A percentile compares a stretch with the other conserved stretches of the same genome.
Conservation (phyloP, 2,797 vertebrate genomes). For the Sebastiscus tertius region DNA sequence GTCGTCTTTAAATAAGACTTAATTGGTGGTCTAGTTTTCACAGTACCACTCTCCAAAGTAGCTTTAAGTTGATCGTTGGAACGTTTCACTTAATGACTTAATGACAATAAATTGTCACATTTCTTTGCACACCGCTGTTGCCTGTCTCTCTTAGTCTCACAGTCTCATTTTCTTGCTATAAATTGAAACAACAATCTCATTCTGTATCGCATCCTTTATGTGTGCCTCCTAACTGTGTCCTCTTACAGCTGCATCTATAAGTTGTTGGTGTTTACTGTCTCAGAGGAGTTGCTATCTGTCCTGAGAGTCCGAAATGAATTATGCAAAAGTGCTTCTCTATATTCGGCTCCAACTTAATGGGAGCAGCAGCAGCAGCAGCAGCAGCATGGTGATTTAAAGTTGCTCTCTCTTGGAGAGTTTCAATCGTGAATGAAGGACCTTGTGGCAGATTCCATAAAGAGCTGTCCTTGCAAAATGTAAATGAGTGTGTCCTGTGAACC, state of each 20-base stretch:
- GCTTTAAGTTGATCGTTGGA: no score
- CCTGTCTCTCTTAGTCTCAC: neutral
- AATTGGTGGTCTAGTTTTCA: no score
- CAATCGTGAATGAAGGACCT: neutral
- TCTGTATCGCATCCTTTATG: neutral
- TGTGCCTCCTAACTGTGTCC: neutral
- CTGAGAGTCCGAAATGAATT: slow-evolving; percentile 16
- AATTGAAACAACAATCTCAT: neutral
- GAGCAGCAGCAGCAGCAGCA: neutral
- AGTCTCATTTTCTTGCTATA: neutral
- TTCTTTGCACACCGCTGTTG: no score
- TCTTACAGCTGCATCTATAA: neutral
- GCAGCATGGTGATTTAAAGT: slow-evolving; percentile 10
- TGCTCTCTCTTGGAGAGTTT: neutral
- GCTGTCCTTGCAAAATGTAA: slow-evolving; percentile 51
- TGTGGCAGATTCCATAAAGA: slow-evolving; percentile 26
- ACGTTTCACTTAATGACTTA: no score
- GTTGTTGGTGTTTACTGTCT: slow-evolving; percentile 15
- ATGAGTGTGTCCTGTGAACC: slow-evolving; percentile 28
- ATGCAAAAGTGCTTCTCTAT: slow-evolving; percentile 18
- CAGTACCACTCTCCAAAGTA: no score
- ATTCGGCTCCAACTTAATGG: slow-evolving; percentile 10
- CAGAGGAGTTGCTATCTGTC: neutral
- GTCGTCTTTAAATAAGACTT: no score
- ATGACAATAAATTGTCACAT: no score